Conservation (phyloP, 2,797 vertebrate species). For the Sparus aurata region DNA sequence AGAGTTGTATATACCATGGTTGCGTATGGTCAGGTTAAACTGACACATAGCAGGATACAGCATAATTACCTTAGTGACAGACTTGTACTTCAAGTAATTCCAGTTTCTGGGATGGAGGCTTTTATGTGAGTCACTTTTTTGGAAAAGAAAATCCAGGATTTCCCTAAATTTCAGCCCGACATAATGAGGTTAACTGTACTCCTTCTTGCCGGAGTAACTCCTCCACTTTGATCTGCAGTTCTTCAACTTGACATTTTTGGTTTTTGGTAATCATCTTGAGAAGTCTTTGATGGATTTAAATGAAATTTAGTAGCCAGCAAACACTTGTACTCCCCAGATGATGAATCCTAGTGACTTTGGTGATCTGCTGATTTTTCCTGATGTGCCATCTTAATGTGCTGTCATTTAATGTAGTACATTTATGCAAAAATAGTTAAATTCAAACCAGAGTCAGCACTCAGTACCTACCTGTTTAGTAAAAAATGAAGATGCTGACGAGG, state of each 20-base stretch:
- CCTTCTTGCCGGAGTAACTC: not conserved
- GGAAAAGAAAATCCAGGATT: constrained; percentile 11
- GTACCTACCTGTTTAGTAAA: not conserved
- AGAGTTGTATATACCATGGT: constrained; percentile 5
- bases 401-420: not conserved
- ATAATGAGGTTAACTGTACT: not conserved
- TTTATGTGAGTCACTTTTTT: constrained; percentile 30
- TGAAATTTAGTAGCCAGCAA: not conserved
- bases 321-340: not conserved
- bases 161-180: constrained; percentile 1
- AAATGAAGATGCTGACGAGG: no score
- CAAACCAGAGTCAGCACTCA: not conserved
- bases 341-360: not conserved
- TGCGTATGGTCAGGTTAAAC: constrained; percentile 13
- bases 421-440: not conserved
- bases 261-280: not conserved
- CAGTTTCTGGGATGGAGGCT: constrained; percentile 1
- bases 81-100: constrained; percentile 8
- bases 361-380: not conserved
- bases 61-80: constrained; percentile 13
- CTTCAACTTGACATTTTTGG: not conserved
- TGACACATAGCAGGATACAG: not conserved
- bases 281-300: not conserved
- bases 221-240: not conserved
- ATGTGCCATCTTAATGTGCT: not conserved